Conservation (phyloP, 2,888 invertebrate species). For the Pandemis heparana region DNA sequence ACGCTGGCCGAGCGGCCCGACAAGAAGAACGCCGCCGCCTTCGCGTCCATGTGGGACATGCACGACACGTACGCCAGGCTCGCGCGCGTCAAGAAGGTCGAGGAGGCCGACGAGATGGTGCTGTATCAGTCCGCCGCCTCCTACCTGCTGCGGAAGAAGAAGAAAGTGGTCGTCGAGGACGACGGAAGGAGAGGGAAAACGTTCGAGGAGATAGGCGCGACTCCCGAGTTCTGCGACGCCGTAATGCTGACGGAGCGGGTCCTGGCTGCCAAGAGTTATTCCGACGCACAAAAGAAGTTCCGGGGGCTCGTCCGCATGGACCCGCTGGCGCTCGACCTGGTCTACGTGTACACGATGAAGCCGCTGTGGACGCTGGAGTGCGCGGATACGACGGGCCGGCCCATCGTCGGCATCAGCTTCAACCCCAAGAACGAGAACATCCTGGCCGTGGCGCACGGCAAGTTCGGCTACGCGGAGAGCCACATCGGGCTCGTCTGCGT, state of each 20-base stretch:
- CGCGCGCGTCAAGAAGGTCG: constrained; percentile 58
- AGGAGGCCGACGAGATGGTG: constrained; percentile 78
- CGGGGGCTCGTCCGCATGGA: constrained; percentile 87
- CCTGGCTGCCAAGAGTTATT: constrained; percentile 88
- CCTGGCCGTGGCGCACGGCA: constrained; percentile 91
- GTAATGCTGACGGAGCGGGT: constrained; percentile 89
- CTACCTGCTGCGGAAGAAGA: constrained; percentile 65
- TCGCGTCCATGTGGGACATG: constrained; percentile 92
- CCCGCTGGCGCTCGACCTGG: constrained; percentile 87
- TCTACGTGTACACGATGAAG: constrained; percentile 88
- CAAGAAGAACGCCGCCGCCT: constrained; percentile 85
- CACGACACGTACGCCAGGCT: constrained; percentile 88
- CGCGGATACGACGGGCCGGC: constrained; percentile 77
- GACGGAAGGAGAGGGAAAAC: constrained; percentile 54
- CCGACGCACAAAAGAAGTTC: constrained; percentile 89
- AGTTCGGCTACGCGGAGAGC: constrained; percentile 85
- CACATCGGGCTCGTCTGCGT: constrained; percentile 88
- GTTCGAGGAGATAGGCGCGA: constrained; percentile 63
- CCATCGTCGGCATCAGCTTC: constrained; percentile 88
- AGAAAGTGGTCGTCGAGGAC: constrained; percentile 39
- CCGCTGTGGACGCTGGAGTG: constrained; percentile 89
- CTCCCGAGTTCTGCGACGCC: constrained; percentile 85
- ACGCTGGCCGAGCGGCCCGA: constrained; percentile 85
- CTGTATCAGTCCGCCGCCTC: constrained; percentile 73
- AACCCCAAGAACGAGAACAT: constrained; percentile 89